phyloP scores from a whole-genome alignment of 1,140 invertebrate species.

The Diuraphis noxia region DNA sequence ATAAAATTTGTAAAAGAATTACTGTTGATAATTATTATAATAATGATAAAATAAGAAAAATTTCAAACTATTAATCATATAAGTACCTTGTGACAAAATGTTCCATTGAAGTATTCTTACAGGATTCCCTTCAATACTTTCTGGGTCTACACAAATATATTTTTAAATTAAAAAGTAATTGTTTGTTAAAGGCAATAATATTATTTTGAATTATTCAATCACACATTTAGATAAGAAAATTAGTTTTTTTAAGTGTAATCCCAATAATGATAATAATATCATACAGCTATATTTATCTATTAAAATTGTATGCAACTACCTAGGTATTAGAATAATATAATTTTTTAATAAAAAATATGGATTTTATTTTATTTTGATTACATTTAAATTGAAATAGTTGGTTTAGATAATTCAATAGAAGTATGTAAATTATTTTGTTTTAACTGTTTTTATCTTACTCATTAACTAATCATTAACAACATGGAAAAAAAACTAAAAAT shows the following conservation, averaged over 20 bases:
- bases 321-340: not conserved
- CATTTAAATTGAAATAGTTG: not conserved
- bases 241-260: not conserved
- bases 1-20: not conserved
- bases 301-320: not conserved
- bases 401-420: not conserved
- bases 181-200: too few species aligned
- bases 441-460: not conserved
- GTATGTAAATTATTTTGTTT: not conserved
- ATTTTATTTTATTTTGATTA: not conserved
- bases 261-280: not conserved
- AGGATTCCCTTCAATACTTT: slow-evolving; percentile 20
- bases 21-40: not conserved
- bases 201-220: not conserved
- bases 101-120: slow-evolving; percentile 78
- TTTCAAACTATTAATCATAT: not conserved
- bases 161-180: not conserved
- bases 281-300: not conserved
- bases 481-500: not conserved
- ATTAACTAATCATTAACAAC: not conserved
- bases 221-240: not conserved
- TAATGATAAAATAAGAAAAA: not conserved
- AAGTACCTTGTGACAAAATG: slow-evolving; percentile 73
- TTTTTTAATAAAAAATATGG: not conserved
- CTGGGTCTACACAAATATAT: slow-evolving; percentile 18